Evolutionary conservation across 2,888 invertebrate species (phyloP).

Genomic region (Leucoptera coffeella): DNA sequence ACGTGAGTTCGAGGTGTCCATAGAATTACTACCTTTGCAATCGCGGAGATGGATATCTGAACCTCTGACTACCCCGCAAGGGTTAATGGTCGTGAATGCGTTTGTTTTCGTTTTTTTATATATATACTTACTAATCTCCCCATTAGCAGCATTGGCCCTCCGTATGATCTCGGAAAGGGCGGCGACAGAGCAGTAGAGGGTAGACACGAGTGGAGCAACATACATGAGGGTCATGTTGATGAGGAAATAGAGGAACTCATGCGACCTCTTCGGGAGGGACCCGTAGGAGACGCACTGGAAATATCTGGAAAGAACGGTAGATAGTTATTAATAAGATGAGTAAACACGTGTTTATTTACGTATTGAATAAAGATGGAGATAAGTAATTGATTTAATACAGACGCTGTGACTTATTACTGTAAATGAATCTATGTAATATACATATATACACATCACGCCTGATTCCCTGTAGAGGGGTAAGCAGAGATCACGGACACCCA

Average conservation of each 20-base stretch:
- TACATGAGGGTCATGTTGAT: conserved; percentile 86
- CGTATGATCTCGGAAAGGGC: conserved; percentile 81
- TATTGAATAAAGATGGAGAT: not conserved
- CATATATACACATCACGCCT: not conserved
- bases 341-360: not conserved
- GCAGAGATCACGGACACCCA: too few relatives aligned
- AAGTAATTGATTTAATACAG: too few relatives aligned
- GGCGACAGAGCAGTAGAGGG: conserved; percentile 83
- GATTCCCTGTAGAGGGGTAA: not conserved
- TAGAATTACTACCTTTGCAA: too few relatives aligned
- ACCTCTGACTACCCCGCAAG: too few relatives aligned
- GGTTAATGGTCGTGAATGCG: too few relatives aligned
- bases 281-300: conserved; percentile 88
- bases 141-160: conserved; percentile 58
- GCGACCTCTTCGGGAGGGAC: conserved; percentile 62
- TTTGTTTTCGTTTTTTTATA: too few relatives aligned
- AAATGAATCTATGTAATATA: not conserved
- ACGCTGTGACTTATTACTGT: not conserved
- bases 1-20: too few relatives aligned
- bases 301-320: conserved; percentile 50
- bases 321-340: not conserved
- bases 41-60: too few relatives aligned
- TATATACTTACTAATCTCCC: conserved; percentile 11
- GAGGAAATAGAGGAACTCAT: conserved; percentile 75
- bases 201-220: conserved; percentile 74